A percentile compares a stretch with the other conserved stretches of the same genome.
Conservation (phyloP, 2,888 invertebrate genomes). For the Mythimna loreyi region DNA sequence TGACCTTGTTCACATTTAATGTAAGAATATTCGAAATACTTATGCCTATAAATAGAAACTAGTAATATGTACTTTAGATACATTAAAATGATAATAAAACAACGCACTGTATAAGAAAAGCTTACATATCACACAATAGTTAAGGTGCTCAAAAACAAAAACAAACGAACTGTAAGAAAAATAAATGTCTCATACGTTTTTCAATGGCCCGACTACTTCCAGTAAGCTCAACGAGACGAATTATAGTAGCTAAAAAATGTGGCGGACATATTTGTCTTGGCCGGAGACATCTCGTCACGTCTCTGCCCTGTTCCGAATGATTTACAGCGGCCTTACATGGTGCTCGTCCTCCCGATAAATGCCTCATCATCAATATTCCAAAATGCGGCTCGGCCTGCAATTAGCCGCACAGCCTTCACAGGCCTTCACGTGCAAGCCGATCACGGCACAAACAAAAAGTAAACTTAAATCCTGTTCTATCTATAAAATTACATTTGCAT, state of each 20-base stretch:
- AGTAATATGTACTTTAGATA: not conserved
- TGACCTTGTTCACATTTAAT: not conserved
- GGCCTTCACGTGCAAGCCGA: constrained; percentile 84
- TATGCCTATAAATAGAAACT: not conserved
- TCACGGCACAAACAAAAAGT: constrained; percentile 83
- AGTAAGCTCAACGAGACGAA: constrained; percentile 82
- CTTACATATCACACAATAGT: constrained; percentile 23
- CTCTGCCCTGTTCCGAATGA: constrained; percentile 86
- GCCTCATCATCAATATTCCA: constrained; percentile 90
- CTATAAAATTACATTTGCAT: constrained; percentile 84
- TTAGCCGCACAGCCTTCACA: constrained; percentile 89
- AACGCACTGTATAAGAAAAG: constrained; percentile 33
- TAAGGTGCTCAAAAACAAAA: constrained; percentile 51
- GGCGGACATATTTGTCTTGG: constrained; percentile 86
- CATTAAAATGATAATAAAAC: not conserved
- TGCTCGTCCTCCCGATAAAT: constrained; percentile 89
- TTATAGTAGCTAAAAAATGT: constrained; percentile 85
- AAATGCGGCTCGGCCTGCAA: constrained; percentile 89
- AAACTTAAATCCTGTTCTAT: constrained; percentile 86
- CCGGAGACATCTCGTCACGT: constrained; percentile 89
- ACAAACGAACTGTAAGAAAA: constrained; percentile 60
- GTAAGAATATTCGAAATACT: not conserved
- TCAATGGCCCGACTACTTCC: constrained; percentile 73
- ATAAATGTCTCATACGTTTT: constrained; percentile 71
- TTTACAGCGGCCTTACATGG: constrained; percentile 89